Percentiles rank a stretch among this genome's conserved stretches.
Evolutionary conservation across 2,113 vertebrate species (phyloP).

Genomic region (Microtus montanus): DNA sequence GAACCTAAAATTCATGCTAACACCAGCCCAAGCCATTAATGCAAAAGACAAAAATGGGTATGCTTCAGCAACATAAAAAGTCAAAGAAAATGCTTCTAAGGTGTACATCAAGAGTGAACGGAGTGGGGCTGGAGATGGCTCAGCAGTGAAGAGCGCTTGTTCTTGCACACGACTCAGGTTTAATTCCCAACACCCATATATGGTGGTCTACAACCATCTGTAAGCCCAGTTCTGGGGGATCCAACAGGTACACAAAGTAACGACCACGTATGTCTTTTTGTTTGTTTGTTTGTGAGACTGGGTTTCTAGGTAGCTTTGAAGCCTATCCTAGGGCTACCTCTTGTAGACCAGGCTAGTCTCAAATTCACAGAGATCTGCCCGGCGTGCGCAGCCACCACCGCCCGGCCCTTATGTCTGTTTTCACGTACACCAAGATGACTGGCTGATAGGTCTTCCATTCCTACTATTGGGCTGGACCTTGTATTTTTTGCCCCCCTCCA

Average conservation of each 20-base stretch:
- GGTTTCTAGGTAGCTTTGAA: too few relatives aligned
- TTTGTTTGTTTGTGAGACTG: too few relatives aligned
- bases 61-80: too few relatives aligned
- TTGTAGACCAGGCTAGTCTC: too few relatives aligned
- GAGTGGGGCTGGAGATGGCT: neutral
- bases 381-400: too few relatives aligned
- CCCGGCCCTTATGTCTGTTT: neutral
- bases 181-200: neutral
- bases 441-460: neutral
- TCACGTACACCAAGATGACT: neutral
- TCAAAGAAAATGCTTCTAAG: conserved; percentile 7
- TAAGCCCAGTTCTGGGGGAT: neutral
- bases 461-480: neutral
- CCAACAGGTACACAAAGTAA: neutral
- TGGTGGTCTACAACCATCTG: neutral
- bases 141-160: neutral
- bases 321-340: too few relatives aligned
- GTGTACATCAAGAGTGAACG: neutral
- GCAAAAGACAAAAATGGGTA: neutral
- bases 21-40: neutral
- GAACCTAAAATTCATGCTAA: neutral
- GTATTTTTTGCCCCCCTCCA: neutral
- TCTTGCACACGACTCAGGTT: neutral
- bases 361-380: too few relatives aligned
- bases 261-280: neutral